Conservation (phyloP, 2,888 invertebrate genomes). For the Unio delphinus region DNA sequence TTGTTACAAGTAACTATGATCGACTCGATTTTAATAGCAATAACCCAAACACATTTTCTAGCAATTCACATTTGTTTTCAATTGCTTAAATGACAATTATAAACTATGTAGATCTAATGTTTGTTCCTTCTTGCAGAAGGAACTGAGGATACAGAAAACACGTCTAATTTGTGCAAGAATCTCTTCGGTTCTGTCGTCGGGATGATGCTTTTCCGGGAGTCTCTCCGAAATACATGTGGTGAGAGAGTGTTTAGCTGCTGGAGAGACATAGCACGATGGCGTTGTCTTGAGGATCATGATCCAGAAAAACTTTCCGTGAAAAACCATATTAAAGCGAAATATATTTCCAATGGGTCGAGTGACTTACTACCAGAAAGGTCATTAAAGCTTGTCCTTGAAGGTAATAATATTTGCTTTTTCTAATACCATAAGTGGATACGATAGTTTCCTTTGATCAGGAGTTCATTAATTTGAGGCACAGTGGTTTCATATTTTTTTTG, state of each 20-base stretch:
- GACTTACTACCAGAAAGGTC: slow-evolving; percentile 20
- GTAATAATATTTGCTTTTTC: slow-evolving; percentile 13
- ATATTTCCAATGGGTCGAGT: slow-evolving; percentile 29
- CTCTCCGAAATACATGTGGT: slow-evolving; percentile 38
- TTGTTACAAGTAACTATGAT: too few relatives aligned
- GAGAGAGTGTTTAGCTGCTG: slow-evolving; percentile 44
- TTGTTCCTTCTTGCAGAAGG: slow-evolving; percentile 9
- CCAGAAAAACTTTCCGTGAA: slow-evolving; percentile 30
- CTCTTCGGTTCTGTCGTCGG: slow-evolving; percentile 42
- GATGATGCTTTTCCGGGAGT: slow-evolving; percentile 48
- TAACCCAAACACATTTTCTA: not conserved
- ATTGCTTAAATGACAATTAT: not conserved
- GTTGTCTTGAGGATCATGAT: slow-evolving; percentile 17
- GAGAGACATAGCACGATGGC: slow-evolving; percentile 44
- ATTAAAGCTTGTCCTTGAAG: slow-evolving; percentile 31
- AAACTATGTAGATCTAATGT: not conserved
- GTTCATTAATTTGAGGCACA: not conserved
- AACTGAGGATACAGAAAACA: slow-evolving; percentile 15
- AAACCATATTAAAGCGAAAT: slow-evolving; percentile 37
- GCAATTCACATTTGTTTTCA: not conserved
- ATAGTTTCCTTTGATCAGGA: not conserved
- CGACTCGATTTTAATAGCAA: too few relatives aligned
- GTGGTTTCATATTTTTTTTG: not conserved
- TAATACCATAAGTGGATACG: not conserved
- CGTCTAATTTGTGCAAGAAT: slow-evolving; percentile 29